Percentiles rank a stretch among this genome's conserved stretches.
These are phyloP conservation scores for Salvator merianae DNA, from an alignment of 2,113 vertebrate genomes.

Conservation along the genomic window DNA sequence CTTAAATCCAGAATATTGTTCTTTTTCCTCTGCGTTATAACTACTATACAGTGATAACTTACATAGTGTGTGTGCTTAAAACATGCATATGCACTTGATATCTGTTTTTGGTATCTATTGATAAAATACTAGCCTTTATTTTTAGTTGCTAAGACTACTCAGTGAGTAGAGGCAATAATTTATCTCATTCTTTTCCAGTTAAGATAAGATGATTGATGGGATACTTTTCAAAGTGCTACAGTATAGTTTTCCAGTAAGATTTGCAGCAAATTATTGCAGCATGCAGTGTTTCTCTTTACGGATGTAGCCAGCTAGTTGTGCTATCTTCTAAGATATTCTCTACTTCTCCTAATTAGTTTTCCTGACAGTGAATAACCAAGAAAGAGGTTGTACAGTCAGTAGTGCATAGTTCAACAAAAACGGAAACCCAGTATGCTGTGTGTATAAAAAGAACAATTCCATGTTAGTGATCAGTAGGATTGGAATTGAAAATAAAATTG, in stretches of 20 bases:
- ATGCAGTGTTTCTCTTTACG: not conserved
- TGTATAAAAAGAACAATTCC: no score
- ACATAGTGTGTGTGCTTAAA: not conserved
- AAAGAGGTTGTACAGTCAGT: no score
- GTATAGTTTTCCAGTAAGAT: not conserved
- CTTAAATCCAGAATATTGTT: not conserved
- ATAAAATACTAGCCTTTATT: not conserved
- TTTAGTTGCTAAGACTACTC: not conserved
- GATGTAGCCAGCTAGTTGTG: not conserved
- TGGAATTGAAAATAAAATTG: no score
- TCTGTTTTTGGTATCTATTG: not conserved
- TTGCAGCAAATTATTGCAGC: not conserved
- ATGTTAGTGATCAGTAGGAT: no score
- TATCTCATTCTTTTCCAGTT: not conserved
- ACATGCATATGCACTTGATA: not conserved
- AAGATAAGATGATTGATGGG: not conserved
- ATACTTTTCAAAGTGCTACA: no score
- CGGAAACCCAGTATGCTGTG: no score
- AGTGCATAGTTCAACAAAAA: no score
- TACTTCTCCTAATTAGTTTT: no score
- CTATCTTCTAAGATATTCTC: not conserved
- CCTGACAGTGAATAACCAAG: no score
- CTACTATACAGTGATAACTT: not conserved
- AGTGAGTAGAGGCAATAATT: not conserved
- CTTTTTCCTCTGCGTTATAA: not conserved